Evolutionary conservation across 2,113 vertebrate species (phyloP), one percentile per base, ranked within the genome.

Genomic region (Meles meles): DNA sequence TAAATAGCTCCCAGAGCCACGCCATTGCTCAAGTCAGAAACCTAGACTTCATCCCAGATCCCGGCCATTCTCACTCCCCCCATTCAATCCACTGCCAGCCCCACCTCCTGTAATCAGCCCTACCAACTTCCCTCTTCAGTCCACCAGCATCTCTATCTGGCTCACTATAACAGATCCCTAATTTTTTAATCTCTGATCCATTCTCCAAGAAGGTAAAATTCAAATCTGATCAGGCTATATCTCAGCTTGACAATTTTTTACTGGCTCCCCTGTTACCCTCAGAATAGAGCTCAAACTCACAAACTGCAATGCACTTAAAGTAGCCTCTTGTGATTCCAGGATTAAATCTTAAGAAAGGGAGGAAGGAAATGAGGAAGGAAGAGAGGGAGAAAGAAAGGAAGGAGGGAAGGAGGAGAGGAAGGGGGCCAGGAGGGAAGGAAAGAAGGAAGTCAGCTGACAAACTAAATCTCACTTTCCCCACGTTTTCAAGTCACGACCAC

Each of bases 171-270:
- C 2, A 37, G 47, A 71, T 29, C 31, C 37, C 37, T 90, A 12
- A 39, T 65, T 57, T 79, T 47, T 27, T 3, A 47, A 61, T 74
- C 79, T 23, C 82, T 27, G 27, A 31, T 93, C 61, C 23, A 77
- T 21, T 85, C 74, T 97, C 71, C 31, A 59, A 37, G 10, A 61
- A 47, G 71, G 79, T 55, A 42, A 91, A 97, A 74, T 83, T 76
- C 80, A 47, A 49, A 88, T 80, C 83, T 74, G 31, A 44, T 21
- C 15, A 72, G 20, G 47, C 31, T 87, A 25, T 80, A 89, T 59
- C 17, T 42, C n/a, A 49, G 42, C 47, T 89, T 74, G 74, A 92
- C 82, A 69, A 52, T 37, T 91, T 69, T 85, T 82, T 74, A 3
- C 42, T 81, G 88, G 37, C 3, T 88, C 49, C 39, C 55, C 76